Evolutionary conservation across 1,140 invertebrate genomes (phyloP).

Genomic region (Cydia fagiglandana): DNA sequence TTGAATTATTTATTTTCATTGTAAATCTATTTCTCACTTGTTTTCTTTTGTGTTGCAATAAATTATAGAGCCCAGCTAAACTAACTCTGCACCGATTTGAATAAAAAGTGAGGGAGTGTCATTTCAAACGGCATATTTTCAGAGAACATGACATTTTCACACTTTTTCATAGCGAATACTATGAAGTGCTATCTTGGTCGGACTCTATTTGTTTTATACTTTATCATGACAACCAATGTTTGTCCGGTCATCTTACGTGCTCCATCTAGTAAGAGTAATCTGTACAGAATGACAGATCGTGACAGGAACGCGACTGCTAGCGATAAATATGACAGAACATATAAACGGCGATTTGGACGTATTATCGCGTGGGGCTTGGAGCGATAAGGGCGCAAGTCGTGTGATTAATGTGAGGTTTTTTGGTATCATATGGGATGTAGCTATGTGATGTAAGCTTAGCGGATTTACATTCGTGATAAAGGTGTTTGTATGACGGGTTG

Average conservation of each 20-base stretch:
- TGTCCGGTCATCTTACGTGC: neutral
- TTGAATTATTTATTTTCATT: too few relatives aligned
- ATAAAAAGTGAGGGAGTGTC: too few relatives aligned
- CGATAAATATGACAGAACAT: slow-evolving; percentile 22
- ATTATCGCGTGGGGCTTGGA: neutral
- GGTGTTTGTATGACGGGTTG: neutral
- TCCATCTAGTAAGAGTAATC: neutral
- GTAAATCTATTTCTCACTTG: too few relatives aligned
- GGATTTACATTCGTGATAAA: neutral
- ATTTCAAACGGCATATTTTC: too few relatives aligned
- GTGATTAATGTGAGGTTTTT: slow-evolving; percentile 8
- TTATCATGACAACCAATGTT: neutral
- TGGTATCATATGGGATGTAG: neutral
- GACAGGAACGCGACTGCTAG: slow-evolving; percentile 12
- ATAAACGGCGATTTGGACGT: slow-evolving; percentile 18
- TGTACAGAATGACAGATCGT: slow-evolving; percentile 14
- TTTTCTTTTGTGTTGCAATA: too few relatives aligned
- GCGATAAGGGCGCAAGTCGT: neutral
- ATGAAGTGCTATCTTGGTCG: too few relatives aligned
- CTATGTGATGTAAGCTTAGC: neutral
- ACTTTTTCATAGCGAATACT: too few relatives aligned
- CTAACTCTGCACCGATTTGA: too few relatives aligned
- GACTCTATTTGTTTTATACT: too few relatives aligned
- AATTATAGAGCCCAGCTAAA: too few relatives aligned
- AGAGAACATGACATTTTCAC: too few relatives aligned